Conservation (phyloP, 2,797 vertebrate genomes). For the Ibycter americanus region DNA sequence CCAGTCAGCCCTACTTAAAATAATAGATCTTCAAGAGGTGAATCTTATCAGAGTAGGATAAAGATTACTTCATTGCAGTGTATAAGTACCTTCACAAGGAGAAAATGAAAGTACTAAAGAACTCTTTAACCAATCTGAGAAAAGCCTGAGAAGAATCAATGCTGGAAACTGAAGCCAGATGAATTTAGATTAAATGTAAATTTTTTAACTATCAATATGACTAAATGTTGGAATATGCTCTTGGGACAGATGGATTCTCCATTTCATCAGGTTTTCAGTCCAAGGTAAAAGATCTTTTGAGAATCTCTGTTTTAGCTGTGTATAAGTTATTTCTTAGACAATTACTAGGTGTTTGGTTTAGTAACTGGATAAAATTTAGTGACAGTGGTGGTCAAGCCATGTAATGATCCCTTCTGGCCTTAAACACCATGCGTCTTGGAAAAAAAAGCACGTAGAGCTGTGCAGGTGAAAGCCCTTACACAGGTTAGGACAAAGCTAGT, state of each 20-base stretch:
- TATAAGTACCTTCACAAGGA: not conserved
- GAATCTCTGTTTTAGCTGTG: not conserved
- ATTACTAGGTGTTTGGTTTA: not conserved
- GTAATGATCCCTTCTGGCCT: not conserved
- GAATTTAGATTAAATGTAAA: not conserved
- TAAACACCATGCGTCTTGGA: not conserved
- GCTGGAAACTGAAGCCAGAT: not conserved
- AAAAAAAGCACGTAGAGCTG: not conserved
- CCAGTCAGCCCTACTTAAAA: not conserved
- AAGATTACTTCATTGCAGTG: not conserved
- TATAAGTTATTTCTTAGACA: not conserved
- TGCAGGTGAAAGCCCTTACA: not conserved
- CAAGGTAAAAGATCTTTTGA: not conserved
- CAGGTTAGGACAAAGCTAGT: not conserved
- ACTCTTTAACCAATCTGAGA: not conserved
- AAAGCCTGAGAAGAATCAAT: not conserved
- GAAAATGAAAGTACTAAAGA: not conserved
- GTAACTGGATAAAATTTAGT: not conserved
- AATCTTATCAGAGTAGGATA: not conserved
- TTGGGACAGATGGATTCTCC: not conserved
- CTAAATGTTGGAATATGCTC: not conserved
- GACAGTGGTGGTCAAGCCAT: not conserved
- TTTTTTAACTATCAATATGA: not conserved
- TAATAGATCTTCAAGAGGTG: not conserved
- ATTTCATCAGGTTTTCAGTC: not conserved